phyloP scores from a whole-genome alignment of 1,140 invertebrate genomes.

The Papilio dardanus region DNA sequence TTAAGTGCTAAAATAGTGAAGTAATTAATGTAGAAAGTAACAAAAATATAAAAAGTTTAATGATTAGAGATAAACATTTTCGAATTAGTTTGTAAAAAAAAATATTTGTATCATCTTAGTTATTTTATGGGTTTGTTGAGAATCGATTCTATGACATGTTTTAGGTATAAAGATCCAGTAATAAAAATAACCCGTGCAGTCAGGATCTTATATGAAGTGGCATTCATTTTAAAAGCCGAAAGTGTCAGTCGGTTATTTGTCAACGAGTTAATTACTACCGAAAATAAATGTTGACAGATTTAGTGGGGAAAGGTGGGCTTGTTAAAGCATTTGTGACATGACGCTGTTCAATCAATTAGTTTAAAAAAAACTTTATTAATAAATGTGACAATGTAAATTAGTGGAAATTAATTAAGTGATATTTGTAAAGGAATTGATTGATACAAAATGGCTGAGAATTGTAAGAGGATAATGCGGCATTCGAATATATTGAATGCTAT shows the following conservation, averaged over 20 bases:
- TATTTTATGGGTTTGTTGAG: slow-evolving; percentile 48
- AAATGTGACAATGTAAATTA: slow-evolving; percentile 67
- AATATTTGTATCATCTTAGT: slow-evolving; percentile 55
- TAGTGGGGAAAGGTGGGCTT: slow-evolving; percentile 58
- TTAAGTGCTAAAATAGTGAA: slow-evolving; percentile 15
- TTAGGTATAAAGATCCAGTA: slow-evolving; percentile 58
- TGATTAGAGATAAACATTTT: slow-evolving; percentile 53
- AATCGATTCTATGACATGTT: slow-evolving; percentile 53
- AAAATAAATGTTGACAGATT: slow-evolving; percentile 72
- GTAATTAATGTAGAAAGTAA: not conserved
- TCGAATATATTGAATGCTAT: slow-evolving; percentile 71
- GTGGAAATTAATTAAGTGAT: slow-evolving; percentile 60
- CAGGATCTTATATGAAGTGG: slow-evolving; percentile 59
- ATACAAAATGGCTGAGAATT: slow-evolving; percentile 67
- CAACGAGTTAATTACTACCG: slow-evolving; percentile 70
- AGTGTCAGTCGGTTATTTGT: slow-evolving; percentile 71
- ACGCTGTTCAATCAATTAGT: slow-evolving; percentile 48
- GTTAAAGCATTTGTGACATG: slow-evolving; percentile 62
- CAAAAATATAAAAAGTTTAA: slow-evolving; percentile 54
- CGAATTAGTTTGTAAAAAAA: slow-evolving; percentile 53
- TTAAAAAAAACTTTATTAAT: slow-evolving; percentile 27
- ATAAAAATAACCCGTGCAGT: slow-evolving; percentile 66
- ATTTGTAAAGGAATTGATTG: slow-evolving; percentile 48
- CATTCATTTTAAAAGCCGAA: slow-evolving; percentile 66
- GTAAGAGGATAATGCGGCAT: slow-evolving; percentile 69